phyloP scores from a whole-genome alignment of 2,113 vertebrate genomes.

The Azemiops feae region DNA sequence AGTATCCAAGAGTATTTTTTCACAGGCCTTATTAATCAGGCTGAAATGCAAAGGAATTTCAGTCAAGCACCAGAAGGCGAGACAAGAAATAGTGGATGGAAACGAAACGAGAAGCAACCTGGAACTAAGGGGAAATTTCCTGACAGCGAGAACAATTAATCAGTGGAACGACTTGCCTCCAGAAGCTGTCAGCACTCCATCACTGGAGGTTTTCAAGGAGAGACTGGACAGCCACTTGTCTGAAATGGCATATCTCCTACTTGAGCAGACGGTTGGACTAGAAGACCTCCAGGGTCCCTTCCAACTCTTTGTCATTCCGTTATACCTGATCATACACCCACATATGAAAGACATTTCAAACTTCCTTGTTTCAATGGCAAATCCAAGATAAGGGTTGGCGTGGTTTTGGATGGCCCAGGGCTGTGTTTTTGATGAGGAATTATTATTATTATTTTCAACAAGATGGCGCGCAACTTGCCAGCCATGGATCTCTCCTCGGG shows the following conservation, averaged over 20 bases:
- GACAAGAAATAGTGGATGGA: too few species aligned
- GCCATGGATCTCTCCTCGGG: background rate
- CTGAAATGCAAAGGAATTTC: background rate
- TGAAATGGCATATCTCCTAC: background rate
- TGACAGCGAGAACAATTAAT: too few species aligned
- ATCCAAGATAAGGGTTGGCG: background rate
- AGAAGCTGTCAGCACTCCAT: background rate
- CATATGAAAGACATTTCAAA: background rate
- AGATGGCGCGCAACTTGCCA: background rate
- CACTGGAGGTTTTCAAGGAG: background rate
- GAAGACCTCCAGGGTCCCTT: too few species aligned
- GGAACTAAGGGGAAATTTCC: too few species aligned
- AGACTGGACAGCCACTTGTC: background rate
- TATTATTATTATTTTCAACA: background rate
- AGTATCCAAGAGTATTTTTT: background rate
- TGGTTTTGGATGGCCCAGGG: background rate
- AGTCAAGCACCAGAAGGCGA: too few species aligned
- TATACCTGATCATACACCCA: background rate
- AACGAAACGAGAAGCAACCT: too few species aligned
- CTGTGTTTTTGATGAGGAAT: background rate
- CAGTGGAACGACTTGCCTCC: too few species aligned
- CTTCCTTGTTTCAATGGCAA: background rate
- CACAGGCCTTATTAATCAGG: background rate
- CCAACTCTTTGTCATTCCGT: too few species aligned
- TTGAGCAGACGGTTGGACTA: background rate